phyloP scores from a whole-genome alignment of 1,140 invertebrate genomes.

The Helicoverpa zea region DNA sequence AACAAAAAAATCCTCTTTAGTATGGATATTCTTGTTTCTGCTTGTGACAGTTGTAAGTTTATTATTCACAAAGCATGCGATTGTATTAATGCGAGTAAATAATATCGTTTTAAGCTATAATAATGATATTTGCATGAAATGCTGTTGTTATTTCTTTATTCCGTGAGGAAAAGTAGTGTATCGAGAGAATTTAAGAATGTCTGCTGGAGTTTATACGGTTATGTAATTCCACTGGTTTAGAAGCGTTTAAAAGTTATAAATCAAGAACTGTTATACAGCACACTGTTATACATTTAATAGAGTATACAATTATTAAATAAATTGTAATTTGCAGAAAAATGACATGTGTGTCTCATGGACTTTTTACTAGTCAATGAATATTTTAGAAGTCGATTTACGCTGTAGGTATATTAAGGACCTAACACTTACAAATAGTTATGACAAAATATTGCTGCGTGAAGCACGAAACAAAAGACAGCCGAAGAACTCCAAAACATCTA shows the following conservation, averaged over 20 bases:
- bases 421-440: too few relatives aligned
- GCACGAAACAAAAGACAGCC: not conserved
- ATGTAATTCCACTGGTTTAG: too few relatives aligned
- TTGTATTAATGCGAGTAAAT: not conserved
- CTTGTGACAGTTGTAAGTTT: not conserved
- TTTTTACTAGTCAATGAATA: too few relatives aligned
- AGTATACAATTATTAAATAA: too few relatives aligned
- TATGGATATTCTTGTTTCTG: not conserved
- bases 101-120: not conserved
- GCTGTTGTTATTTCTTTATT: not conserved
- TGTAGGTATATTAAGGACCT: too few relatives aligned
- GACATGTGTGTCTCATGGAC: too few relatives aligned
- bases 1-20: too few relatives aligned
- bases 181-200: not conserved
- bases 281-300: too few relatives aligned
- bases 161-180: not conserved
- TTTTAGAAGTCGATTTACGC: too few relatives aligned
- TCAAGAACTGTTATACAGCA: too few relatives aligned
- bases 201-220: not conserved
- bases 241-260: too few relatives aligned
- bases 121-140: not conserved
- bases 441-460: not conserved
- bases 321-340: too few relatives aligned
- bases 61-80: not conserved
- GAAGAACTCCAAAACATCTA: not conserved